These are phyloP conservation scores for Lacerta agilis DNA, from an alignment of 2,797 vertebrate species.

Conservation along the genomic window DNA sequence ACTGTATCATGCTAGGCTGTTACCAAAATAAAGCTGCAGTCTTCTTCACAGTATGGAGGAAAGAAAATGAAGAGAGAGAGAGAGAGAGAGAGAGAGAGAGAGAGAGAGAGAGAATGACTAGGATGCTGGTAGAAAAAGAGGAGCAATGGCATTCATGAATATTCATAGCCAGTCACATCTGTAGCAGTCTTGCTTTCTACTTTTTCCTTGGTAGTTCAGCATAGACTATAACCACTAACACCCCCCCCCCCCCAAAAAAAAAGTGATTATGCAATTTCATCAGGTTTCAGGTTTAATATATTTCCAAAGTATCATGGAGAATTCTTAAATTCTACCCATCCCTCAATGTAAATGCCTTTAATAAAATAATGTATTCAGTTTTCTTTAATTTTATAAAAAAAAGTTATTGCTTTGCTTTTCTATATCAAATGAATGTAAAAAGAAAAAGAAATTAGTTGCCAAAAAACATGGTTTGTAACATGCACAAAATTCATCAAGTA, in stretches of 20 bases:
- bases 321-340: constrained; percentile 1
- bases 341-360: constrained; percentile 39
- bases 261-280: constrained; percentile 57
- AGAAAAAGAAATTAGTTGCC: constrained; percentile 62
- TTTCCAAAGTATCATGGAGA: constrained; percentile 46
- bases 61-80: constrained; percentile 69
- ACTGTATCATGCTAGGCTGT: constrained; percentile 81
- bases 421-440: constrained; percentile 64
- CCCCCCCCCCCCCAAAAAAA: constrained; percentile 71
- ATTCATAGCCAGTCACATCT: constrained; percentile 94
- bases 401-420: constrained; percentile 53
- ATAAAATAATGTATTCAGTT: constrained; percentile 51
- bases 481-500: constrained; percentile 61
- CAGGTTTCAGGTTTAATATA: constrained; percentile 62
- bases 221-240: constrained; percentile 69
- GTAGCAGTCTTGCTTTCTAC: constrained; percentile 85
- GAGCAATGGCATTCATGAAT: constrained; percentile 88
- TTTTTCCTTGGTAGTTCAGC: constrained; percentile 76
- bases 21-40: constrained; percentile 88
- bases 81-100: constrained; percentile 46
- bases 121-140: constrained; percentile 83
- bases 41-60: constrained; percentile 82
- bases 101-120: constrained; percentile 76
- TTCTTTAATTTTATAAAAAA: constrained; percentile 49
- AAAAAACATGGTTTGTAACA: constrained; percentile 60